Base-by-base conservation (phyloP, 2,113 vertebrate species). In the Urocynchramus pylzowi region DNA sequence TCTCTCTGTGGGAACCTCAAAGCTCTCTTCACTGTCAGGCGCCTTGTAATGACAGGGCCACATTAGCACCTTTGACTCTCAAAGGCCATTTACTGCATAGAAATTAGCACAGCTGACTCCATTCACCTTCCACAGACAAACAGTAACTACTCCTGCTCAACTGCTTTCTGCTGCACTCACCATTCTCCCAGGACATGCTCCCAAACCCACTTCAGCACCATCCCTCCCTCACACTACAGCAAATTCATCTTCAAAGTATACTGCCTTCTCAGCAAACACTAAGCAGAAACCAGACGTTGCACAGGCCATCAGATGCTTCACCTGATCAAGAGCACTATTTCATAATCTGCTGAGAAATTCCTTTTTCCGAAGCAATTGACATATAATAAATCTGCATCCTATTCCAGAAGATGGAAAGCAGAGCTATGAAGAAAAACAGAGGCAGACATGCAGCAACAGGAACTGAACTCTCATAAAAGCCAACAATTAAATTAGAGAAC, bases 401-500 rank as follows among this genome's bases (percentile, higher is more conserved):
- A 16, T 45, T 85, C 30, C 64, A 81, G 16, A 78, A 13, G 67
- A 79, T 50, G 37, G 47, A 87, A 52, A 41, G 47, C 39, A 42
- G 4, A 74, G 28, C 77, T 79, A 50, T 21, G 23, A 87, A 86
- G 47, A 77, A 89, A 92, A 89, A 54, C 49, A 78, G 54, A 85
- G 37, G n/a, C 52, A 94, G 65, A 87, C 60, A 57, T 30, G 60
- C 81, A 93, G 50, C 1, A 0, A 95, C 71, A 94, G 75, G 57
- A 93, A 87, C 47, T 59, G 30, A 95, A 76, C 47, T 67, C 68
- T 78, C 45, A 85, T 81, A 95, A 92, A 80, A 96, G 54, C 69
- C 42, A 93, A 80, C 81, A 95, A 92, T 78, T 91, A 87, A 81
- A 94, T 93, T 71, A 95, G 44, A 91, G 18, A 94, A 88, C 54